Evolutionary conservation across 2,797 vertebrate species (phyloP).

Genomic region (Bothrops alternatus): DNA sequence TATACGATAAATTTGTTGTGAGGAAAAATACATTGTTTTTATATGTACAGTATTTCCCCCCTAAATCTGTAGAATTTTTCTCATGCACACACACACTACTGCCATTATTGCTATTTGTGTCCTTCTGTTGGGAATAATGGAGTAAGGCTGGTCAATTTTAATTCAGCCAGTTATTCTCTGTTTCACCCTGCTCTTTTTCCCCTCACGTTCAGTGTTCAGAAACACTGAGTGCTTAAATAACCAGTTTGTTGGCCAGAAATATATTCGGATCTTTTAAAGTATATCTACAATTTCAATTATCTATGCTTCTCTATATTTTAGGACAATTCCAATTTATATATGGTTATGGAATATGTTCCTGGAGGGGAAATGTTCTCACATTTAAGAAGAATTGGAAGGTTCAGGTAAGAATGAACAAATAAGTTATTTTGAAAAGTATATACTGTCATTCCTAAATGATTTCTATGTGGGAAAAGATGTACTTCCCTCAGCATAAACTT

Average conservation of each 20-base stretch:
- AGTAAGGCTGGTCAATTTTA: background rate
- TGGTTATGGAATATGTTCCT: conserved; percentile 99
- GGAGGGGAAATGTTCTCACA: conserved; percentile 99
- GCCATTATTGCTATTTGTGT: background rate
- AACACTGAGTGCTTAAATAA: background rate
- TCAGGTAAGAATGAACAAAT: conserved; percentile 80
- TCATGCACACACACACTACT: background rate
- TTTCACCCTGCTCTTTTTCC: background rate
- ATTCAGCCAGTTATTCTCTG: background rate
- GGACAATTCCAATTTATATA: conserved; percentile 99
- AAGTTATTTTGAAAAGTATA: background rate
- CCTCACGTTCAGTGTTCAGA: background rate
- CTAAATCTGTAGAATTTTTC: background rate
- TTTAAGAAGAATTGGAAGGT: conserved; percentile 97
- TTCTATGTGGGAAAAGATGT: too few relatives aligned
- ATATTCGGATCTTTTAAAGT: background rate
- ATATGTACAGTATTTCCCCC: background rate
- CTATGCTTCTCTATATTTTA: conserved; percentile 62
- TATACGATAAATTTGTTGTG: background rate
- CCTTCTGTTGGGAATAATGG: background rate
- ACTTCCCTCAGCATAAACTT: background rate
- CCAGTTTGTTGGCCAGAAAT: background rate
- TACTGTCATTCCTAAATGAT: background rate
- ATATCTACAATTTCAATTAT: background rate
- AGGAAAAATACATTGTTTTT: background rate